Conservation (phyloP, 2,113 vertebrate genomes). For the Zingel zingel region DNA sequence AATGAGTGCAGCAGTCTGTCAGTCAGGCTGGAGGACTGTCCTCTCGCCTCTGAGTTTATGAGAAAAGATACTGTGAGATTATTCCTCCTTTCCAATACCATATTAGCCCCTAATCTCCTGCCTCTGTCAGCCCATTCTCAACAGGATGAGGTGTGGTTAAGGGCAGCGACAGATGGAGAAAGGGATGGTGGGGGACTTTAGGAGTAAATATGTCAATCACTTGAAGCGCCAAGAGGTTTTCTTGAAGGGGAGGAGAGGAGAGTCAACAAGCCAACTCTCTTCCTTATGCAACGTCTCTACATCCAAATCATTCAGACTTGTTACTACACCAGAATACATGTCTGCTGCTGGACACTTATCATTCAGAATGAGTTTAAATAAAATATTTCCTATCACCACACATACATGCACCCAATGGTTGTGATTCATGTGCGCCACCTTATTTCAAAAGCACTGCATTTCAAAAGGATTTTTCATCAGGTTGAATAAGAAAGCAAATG, state of each 20-base stretch:
- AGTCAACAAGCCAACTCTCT: constrained; percentile 34
- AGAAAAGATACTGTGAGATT: constrained; percentile 64
- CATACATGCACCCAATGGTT: background rate
- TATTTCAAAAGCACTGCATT: constrained; percentile 22
- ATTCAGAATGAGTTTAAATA: constrained; percentile 22
- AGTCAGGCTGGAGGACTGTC: constrained; percentile 50
- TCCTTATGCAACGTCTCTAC: background rate
- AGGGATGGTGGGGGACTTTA: constrained; percentile 48
- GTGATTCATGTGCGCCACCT: constrained; percentile 29
- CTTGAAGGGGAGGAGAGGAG: constrained; percentile 40
- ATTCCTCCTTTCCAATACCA: constrained; percentile 55
- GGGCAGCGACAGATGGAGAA: constrained; percentile 43
- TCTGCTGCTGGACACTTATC: constrained; percentile 3
- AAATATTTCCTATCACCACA: constrained; percentile 26
- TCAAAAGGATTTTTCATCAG: constrained; percentile 47
- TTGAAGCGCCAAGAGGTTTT: constrained; percentile 34
- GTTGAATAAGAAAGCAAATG: constrained; percentile 37
- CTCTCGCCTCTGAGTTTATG: constrained; percentile 39
- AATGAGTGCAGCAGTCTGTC: constrained; percentile 26
- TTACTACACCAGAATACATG: background rate
- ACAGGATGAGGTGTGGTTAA: constrained; percentile 63
- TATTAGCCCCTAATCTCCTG: constrained; percentile 68
- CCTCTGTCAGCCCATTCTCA: constrained; percentile 53
- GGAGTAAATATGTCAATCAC: constrained; percentile 72
- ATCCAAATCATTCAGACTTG: background rate